Base-by-base conservation (phyloP, 1,140 invertebrate genomes). In the Ceratina japonica region DNA sequence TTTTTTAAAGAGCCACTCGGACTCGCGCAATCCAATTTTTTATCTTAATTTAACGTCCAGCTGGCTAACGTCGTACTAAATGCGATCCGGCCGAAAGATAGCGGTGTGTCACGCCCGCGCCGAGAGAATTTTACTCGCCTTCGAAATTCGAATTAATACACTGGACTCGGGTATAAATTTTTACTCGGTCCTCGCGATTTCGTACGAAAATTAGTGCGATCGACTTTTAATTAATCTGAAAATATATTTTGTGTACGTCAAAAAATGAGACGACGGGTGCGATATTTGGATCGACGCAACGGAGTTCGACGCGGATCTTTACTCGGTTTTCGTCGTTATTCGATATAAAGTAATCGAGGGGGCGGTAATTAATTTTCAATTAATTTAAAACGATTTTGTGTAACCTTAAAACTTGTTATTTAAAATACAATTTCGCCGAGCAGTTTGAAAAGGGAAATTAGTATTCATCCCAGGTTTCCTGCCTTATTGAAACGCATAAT, bases 31-130 rank as follows among this genome's bases (percentile, higher is more conserved):
- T 8, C n/a, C 37, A 69, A 56, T 51, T 51, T 69, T 31, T 69
- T 31, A 69, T 69, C 66, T 69, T 69, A 56, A 69, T 56, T 58
- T 18, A 69, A 69, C 66, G 51, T 69, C 44, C 24, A 69, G 18
- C 7, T 58, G 66, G 52, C 24, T 58, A 58, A 58, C 27, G 51
- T 56, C 24, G 27, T 58, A 16, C 52, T 56, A 31, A 31, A 69
- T 56, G 10, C 52, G 66, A 69, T 69, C 27, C 20, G 13, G 16
- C 15, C 10, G 44, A 54, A 15, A 31, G 51, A 69, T 56, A 31
- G 44, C 64, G 10, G 31, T 65, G 4, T n/a, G 7, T 44, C 10
- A 3, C n/a, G 13, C 44, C 44, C 37, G 13, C 24, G 15, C 8
- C 18, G 15, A 16, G 31, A 37, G 13, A 37, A 22, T 69, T 56